These are phyloP conservation scores for Spondyliosoma cantharus DNA, from an alignment of 2,797 vertebrate genomes.

Conservation along the genomic window DNA sequence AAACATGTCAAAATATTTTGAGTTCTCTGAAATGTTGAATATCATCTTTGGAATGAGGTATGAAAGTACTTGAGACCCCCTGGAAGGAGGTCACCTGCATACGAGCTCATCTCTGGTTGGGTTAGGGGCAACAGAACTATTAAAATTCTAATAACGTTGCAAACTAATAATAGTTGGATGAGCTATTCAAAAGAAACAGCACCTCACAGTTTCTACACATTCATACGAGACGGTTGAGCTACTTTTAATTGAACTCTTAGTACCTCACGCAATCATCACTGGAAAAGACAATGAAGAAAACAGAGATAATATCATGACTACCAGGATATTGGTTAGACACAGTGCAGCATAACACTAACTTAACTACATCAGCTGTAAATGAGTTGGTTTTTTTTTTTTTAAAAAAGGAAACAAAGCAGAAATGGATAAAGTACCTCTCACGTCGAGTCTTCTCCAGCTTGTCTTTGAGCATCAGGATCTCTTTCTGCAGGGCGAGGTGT, in stretches of 20 bases:
- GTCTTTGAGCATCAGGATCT: conserved; percentile 97
- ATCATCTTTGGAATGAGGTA: not conserved
- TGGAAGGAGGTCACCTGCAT: not conserved
- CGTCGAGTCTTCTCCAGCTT: conserved; percentile 96
- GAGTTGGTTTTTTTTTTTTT: not conserved
- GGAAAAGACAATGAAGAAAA: conserved; percentile 51
- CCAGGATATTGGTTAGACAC: not conserved
- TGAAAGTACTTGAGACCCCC: not conserved
- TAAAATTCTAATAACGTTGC: not conserved
- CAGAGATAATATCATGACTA: conserved; percentile 12
- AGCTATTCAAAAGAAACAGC: conserved; percentile 21
- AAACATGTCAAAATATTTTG: not conserved
- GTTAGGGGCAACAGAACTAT: conserved; percentile 7
- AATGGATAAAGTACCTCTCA: conserved; percentile 86
- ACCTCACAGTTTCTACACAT: conserved; percentile 28
- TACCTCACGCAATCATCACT: conserved; percentile 75
- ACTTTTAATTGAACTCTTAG: conserved; percentile 26
- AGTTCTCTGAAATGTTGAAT: not conserved
- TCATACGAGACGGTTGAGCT: conserved; percentile 10
- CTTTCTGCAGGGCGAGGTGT: conserved; percentile 95
- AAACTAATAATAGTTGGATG: not conserved
- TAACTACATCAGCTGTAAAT: not conserved
- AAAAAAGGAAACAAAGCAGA: no score
- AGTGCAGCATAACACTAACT: not conserved
- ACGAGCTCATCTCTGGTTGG: not conserved